Conservation (phyloP, 2,888 invertebrate species). For the Azorinus chamasolen region DNA sequence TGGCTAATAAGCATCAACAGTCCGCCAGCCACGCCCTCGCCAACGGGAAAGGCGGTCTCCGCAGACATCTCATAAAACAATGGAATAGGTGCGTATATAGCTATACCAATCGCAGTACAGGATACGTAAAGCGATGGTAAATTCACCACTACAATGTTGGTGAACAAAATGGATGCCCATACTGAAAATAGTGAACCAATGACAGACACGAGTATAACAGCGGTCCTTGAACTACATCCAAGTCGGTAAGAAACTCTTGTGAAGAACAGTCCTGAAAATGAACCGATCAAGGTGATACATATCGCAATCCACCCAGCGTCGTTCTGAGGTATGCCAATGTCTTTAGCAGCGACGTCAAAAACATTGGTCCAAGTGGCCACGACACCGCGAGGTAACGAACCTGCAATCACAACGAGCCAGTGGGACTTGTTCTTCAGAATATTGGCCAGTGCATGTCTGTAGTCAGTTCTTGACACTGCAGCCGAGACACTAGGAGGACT, state of each 20-base stretch:
- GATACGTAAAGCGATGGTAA: conserved; percentile 37
- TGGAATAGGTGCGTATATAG: conserved; percentile 42
- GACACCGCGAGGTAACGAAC: conserved; percentile 30
- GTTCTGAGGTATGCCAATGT: conserved; percentile 41
- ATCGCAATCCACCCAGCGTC: conserved; percentile 61
- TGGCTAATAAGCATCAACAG: conserved; percentile 35
- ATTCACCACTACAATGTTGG: conserved; percentile 12
- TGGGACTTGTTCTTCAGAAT: conserved; percentile 32
- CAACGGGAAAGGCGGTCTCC: conserved; percentile 51
- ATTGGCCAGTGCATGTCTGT: conserved; percentile 50
- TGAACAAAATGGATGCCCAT: conserved; percentile 46
- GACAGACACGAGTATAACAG: conserved; percentile 20
- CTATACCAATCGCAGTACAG: conserved; percentile 42
- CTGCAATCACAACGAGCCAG: conserved; percentile 42
- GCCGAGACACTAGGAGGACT: conserved; percentile 78
- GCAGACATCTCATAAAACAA: conserved; percentile 50
- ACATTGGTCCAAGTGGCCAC: conserved; percentile 37
- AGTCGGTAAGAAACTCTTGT: conserved; percentile 42
- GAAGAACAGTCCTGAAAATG: conserved; percentile 39
- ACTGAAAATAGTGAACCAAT: conserved; percentile 22
- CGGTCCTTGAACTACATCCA: conserved; percentile 30
- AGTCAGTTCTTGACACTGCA: conserved; percentile 68
- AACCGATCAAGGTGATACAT: conserved; percentile 39
- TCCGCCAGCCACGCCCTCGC: conserved; percentile 51
- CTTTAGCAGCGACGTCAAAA: conserved; percentile 44